phyloP scores from a whole-genome alignment of 1,140 invertebrate species.

The Scylla paramamosain region DNA sequence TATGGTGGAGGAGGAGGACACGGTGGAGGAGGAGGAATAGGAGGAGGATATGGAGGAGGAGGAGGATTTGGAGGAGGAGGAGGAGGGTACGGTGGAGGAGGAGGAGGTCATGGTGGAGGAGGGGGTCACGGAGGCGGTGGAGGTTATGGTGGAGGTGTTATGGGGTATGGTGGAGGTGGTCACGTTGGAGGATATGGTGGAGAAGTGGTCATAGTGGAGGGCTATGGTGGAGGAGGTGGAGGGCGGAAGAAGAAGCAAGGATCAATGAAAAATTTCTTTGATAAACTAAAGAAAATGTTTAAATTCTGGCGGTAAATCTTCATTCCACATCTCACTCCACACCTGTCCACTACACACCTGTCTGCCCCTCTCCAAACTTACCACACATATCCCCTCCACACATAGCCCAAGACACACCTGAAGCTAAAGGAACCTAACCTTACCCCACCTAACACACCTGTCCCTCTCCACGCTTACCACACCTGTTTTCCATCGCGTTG shows the following conservation, averaged over 20 bases:
- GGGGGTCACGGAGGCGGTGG: background rate
- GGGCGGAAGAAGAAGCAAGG: background rate
- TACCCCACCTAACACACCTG: too few species aligned
- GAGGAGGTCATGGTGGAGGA: background rate
- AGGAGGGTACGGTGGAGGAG: background rate
- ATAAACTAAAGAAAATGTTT: constrained; percentile 8
- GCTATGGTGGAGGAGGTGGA: background rate
- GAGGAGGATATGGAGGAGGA: background rate
- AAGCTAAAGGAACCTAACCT: too few species aligned
- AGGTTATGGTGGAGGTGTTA: background rate
- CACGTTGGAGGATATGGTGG: background rate
- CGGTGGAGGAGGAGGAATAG: background rate
- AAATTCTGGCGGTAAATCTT: background rate
- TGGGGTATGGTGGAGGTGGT: background rate
- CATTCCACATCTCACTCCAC: too few species aligned
- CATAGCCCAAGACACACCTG: too few species aligned
- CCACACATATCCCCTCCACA: too few species aligned
- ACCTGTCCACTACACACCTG: too few species aligned
- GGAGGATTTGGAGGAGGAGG: constrained; percentile 4
- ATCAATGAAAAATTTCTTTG: background rate
- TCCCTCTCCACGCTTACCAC: too few species aligned
- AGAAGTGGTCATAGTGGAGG: background rate
- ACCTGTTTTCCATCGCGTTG: too few species aligned
- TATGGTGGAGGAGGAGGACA: background rate
- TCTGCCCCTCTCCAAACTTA: too few species aligned